Conservation (phyloP, 2,113 vertebrate genomes). For the Sebastes fasciatus region DNA sequence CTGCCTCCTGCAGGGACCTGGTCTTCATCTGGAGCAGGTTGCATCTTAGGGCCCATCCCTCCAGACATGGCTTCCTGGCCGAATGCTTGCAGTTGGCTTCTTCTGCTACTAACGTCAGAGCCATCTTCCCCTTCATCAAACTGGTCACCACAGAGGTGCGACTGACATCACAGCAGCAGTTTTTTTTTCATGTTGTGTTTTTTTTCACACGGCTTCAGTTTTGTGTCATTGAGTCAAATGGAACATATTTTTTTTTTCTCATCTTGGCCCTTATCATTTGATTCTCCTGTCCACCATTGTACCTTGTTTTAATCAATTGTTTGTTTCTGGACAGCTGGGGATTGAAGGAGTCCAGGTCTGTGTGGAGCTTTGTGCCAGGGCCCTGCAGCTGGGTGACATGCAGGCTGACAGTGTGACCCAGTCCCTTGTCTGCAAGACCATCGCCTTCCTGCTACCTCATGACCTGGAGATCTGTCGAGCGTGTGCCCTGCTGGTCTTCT, state of each 20-base stretch:
- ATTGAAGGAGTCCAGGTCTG: conserved; percentile 92
- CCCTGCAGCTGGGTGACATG: conserved; percentile 92
- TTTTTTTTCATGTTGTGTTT: background rate
- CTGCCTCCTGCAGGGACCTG: conserved; percentile 89
- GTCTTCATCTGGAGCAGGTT: conserved; percentile 98
- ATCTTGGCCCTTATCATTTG: background rate
- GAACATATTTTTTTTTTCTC: background rate
- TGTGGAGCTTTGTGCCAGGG: conserved; percentile 94
- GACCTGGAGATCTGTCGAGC: conserved; percentile 96
- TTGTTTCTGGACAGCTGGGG: conserved; percentile 82
- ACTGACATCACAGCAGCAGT: background rate
- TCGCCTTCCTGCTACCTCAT: conserved; percentile 93
- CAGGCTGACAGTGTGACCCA: conserved; percentile 90
- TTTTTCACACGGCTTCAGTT: too few relatives aligned
- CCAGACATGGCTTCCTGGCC: conserved; percentile 91
- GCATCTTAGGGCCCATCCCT: conserved; percentile 91
- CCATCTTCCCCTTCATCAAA: conserved; percentile 99
- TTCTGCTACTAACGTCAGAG: conserved; percentile 92
- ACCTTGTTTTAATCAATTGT: background rate
- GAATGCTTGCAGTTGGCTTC: conserved; percentile 93
- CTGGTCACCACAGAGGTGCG: conserved; percentile 93
- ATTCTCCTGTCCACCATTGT: background rate
- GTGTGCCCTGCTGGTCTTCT: conserved; percentile 94
- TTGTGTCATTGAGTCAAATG: background rate
- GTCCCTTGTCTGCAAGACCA: conserved; percentile 96